Percentiles rank a stretch among this genome's conserved stretches.
These are phyloP conservation scores for Epinephelus fuscoguttatus DNA, from an alignment of 2,113 vertebrate species.

Conservation along the genomic window DNA sequence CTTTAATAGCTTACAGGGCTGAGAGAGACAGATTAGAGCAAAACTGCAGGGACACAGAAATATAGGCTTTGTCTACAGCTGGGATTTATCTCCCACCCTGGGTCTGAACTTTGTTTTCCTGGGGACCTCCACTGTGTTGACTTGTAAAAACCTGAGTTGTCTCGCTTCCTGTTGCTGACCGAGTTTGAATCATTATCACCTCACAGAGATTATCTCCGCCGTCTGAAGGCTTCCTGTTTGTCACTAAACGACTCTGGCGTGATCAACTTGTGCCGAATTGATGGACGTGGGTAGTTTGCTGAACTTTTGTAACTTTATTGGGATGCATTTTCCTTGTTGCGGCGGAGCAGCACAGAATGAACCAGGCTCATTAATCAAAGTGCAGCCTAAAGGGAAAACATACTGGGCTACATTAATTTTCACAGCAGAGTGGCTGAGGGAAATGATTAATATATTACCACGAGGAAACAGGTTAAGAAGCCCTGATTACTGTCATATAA, in stretches of 20 bases:
- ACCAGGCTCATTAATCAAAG: constrained; percentile 79
- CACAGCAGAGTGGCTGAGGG: constrained; percentile 72
- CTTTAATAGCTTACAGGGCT: constrained; percentile 78
- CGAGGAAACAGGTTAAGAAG: constrained; percentile 79
- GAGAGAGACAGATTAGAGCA: constrained; percentile 80
- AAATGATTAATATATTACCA: constrained; percentile 80
- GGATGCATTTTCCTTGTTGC: constrained; percentile 51
- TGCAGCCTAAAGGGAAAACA: constrained; percentile 77
- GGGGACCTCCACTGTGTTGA: constrained; percentile 49
- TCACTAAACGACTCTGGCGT: background rate
- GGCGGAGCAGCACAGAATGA: constrained; percentile 42
- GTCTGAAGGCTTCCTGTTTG: background rate
- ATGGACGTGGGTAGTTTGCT: constrained; percentile 56
- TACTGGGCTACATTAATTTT: constrained; percentile 76
- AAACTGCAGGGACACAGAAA: constrained; percentile 75
- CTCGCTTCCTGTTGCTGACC: constrained; percentile 38
- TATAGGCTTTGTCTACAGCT: constrained; percentile 75
- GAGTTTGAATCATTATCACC: constrained; percentile 54
- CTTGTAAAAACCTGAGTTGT: constrained; percentile 54
- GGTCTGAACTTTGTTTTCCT: constrained; percentile 77
- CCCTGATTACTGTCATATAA: constrained; percentile 74
- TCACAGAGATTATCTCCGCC: constrained; percentile 41
- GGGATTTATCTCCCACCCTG: constrained; percentile 75
- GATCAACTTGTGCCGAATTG: constrained; percentile 25
- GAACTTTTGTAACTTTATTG: constrained; percentile 60